Evolutionary conservation across 2,797 vertebrate genomes (phyloP).

Genomic region (Chiroxiphia lanceolata): DNA sequence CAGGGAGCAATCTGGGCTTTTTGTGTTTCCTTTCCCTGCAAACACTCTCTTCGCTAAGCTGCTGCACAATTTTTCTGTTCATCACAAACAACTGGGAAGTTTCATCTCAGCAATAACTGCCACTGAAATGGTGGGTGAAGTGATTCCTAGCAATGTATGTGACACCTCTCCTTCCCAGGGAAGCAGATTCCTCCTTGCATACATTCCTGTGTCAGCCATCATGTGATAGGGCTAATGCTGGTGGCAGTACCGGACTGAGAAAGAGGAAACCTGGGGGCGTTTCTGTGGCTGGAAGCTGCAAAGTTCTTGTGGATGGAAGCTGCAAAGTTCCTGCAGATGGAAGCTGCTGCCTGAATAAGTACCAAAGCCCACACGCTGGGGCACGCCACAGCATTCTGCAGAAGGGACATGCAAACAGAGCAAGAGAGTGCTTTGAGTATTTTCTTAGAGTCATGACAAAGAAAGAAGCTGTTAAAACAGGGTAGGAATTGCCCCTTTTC

Average conservation of each 20-base stretch:
- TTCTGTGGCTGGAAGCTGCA: not conserved
- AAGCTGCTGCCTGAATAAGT: not conserved
- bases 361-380: not conserved
- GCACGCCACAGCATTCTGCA: not conserved
- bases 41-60: not conserved
- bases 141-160: not conserved
- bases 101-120: not conserved
- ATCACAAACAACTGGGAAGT: not conserved
- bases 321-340: not conserved
- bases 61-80: not conserved
- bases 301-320: not conserved
- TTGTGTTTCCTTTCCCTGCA: not conserved
- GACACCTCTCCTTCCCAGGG: not conserved
- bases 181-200: not conserved
- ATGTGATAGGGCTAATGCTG: not conserved
- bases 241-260: not conserved
- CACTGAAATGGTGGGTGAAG: not conserved
- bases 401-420: not conserved
- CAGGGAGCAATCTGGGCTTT: not conserved
- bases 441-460: not conserved
- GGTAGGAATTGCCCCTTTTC: not conserved
- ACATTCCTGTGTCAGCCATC: not conserved
- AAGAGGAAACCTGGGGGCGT: not conserved
- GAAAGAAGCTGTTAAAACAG: not conserved
- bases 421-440: not conserved